Conservation (phyloP, 2,888 invertebrate genomes). For the Anthophora plumipes region DNA sequence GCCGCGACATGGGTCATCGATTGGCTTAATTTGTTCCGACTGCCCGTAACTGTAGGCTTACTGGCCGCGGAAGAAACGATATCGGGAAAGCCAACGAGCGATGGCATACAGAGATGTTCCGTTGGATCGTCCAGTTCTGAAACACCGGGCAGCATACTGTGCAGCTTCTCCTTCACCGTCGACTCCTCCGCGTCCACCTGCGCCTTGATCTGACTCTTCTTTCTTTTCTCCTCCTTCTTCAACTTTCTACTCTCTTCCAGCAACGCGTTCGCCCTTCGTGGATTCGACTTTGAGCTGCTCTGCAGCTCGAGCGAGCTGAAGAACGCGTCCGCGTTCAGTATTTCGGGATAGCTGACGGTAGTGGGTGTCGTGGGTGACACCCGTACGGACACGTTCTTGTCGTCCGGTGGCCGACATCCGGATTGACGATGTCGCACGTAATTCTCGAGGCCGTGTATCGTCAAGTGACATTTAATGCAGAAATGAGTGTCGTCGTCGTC, state of each 20-base stretch:
- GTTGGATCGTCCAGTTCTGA: constrained; percentile 80
- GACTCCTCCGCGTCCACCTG: constrained; percentile 70
- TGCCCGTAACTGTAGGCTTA: constrained; percentile 46
- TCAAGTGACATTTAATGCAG: constrained; percentile 94
- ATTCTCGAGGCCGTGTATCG: constrained; percentile 93
- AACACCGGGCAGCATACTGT: constrained; percentile 77
- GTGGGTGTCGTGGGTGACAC: constrained; percentile 83
- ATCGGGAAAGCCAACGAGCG: constrained; percentile 82
- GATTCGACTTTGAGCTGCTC: constrained; percentile 88
- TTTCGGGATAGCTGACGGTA: constrained; percentile 83
- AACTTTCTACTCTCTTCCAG: constrained; percentile 72
- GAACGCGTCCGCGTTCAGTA: constrained; percentile 92
- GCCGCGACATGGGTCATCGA: constrained; percentile 55
- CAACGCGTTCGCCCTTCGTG: constrained; percentile 64
- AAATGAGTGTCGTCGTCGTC: constrained; percentile 94
- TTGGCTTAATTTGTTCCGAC: constrained; percentile 54
- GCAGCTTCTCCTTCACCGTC: constrained; percentile 74
- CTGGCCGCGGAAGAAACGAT: constrained; percentile 75
- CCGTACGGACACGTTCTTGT: constrained; percentile 72
- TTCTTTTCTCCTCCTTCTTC: constrained; percentile 64
- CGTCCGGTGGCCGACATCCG: constrained; percentile 82
- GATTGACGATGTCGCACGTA: constrained; percentile 93
- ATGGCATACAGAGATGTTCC: constrained; percentile 81
- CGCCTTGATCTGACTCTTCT: constrained; percentile 67
- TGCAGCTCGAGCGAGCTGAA: constrained; percentile 93